Base-by-base conservation (phyloP, 1,140 invertebrate genomes). In the Meteorus sp. region DNA sequence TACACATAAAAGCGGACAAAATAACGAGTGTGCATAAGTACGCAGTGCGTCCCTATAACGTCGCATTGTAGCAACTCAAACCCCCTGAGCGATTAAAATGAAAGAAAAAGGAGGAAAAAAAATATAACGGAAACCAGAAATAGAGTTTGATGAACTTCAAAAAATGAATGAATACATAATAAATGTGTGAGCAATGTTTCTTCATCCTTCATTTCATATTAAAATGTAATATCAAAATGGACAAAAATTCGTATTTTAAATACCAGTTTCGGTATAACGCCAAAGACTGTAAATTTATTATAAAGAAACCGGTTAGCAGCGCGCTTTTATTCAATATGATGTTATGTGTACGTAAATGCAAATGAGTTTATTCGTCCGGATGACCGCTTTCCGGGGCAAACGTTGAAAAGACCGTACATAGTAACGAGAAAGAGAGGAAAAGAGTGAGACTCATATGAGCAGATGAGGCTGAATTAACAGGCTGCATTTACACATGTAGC, bases 321-420 rank as follows among this genome's bases (percentile, higher is more conserved):
- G 50, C 22, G 50, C 17, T 31, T 52, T 47, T 52, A 52, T 35
- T 52, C 50, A n/a, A n/a, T n/a, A 52, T 31, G 27, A 50, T 31
- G 31, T 37, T 52, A 52, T 37, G 29, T 35, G 50, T 37, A 52
- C 50, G 50, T 23, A 52, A 52, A 52, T 52, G 50, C 13, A 52
- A 52, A 52, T 37, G 50, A 52, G 50, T 52, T 37, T 52, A 52
- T 37, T 52, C 27, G 31, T 52, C 31, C n/a, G 31, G 50, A 52
- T 52, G 33, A 35, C 29, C 31, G 31, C 31, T 52, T 52, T 52
- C 50, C 50, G 50, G n/a, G 31, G 22, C 31, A 52, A 8, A 52
- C 50, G n/a, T n/a, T n/a, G 20, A 20, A 52, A 35, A 52, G 27
- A 29, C 19, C 29, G 17, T n/a, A n/a, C n/a, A n/a, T n/a, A n/a